Base-by-base conservation (phyloP, 2,888 invertebrate species). In the Caenorhabditis angaria region DNA sequence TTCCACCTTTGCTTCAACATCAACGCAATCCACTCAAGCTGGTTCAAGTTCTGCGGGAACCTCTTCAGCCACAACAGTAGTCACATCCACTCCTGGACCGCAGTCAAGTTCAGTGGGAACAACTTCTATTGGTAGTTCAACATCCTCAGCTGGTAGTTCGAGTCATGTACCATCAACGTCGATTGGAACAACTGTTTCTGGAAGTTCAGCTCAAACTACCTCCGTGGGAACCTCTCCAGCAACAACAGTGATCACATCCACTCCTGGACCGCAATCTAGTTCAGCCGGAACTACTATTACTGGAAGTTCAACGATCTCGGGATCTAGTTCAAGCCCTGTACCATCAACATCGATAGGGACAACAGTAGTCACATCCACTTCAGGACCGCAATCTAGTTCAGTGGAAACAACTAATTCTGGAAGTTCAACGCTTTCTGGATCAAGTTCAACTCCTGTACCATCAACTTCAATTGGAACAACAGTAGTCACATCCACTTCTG, bases 401-500 rank as follows among this genome's bases (percentile, higher is more conserved):
- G n/a, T n/a, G n/a, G n/a, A n/a, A n/a, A n/a, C 54, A 10, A 54
- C 54, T 24, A 48, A 5, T 48, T 48, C 48, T 8, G 48, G 10
- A 48, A 8, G 10, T 48, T 48, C 48, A 48, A 54, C 55, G 24
- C 4, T 24, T 22, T 24, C 55, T 12, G 55, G 8, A 27, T 12
- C 28, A 28, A 12, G 22, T 4, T 29, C 56, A 22, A 47, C 27
- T 47, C 47, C 55, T 55, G 47, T 22, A 22, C n/a, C 58, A 4
- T 24, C 58, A 27, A 35, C 51, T 5, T 25, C 57, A 1, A 27
- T 54, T 25, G 25, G 41, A 12, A n/a, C 57, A 1, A 22, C 54
- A 32, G 10, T 54, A n/a, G n/a, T n/a, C 4, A 54, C 55, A 54
- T 54, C 55, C 14, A n/a, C n/a, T n/a, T n/a, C n/a, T n/a, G n/a